phyloP scores from a whole-genome alignment of 2,113 vertebrate species.

The Stegostoma tigrinum region DNA sequence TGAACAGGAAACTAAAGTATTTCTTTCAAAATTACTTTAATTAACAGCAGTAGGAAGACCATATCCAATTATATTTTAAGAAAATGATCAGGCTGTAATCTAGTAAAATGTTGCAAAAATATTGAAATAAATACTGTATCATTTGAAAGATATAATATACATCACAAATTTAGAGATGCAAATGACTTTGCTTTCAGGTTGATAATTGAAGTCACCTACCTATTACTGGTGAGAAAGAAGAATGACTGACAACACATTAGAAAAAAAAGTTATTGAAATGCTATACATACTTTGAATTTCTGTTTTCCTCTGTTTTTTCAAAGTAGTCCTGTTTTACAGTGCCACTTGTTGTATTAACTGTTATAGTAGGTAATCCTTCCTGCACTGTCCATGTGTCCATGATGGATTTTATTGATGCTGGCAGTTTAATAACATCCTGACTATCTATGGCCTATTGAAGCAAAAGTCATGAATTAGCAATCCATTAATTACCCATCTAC shows the following conservation, averaged over 20 bases:
- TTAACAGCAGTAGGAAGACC: neutral
- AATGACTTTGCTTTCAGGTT: neutral
- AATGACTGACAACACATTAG: neutral
- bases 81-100: neutral
- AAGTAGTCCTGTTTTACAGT: conserved; percentile 57
- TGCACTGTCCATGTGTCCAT: conserved; percentile 68
- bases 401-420: conserved; percentile 59
- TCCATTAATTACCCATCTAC: conserved; percentile 17
- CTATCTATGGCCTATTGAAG: conserved; percentile 53
- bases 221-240: neutral
- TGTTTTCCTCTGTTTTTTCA: conserved; percentile 46
- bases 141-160: neutral
- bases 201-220: neutral
- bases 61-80: neutral
- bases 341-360: conserved; percentile 57
- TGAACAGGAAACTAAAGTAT: too few species aligned
- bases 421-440: conserved; percentile 57
- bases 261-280: neutral
- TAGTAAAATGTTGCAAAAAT: neutral
- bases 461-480: conserved; percentile 41
- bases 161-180: neutral
- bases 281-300: conserved; percentile 54
- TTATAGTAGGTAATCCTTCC: conserved; percentile 60
- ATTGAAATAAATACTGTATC: neutral
- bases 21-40: too few species aligned